Conservation (phyloP, 2,888 invertebrate species). For the Salticus scenicus region DNA sequence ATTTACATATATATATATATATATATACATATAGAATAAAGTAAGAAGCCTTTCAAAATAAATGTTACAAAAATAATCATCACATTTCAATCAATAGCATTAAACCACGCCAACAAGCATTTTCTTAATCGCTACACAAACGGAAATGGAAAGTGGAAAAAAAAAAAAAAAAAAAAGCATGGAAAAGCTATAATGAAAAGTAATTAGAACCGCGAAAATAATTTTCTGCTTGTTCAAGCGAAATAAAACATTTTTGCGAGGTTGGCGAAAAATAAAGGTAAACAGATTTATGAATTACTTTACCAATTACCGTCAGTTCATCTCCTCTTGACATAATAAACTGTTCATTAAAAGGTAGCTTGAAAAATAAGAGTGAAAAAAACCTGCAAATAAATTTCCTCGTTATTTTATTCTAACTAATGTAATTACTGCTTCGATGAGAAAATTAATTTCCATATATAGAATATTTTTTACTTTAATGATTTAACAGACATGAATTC, state of each 20-base stretch:
- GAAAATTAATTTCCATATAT: too few relatives aligned
- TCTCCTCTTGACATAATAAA: neutral
- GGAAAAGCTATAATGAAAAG: neutral
- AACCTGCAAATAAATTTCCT: neutral
- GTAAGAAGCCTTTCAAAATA: too few relatives aligned
- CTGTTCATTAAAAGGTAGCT: neutral
- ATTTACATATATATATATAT: too few relatives aligned
- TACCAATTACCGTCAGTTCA: neutral
- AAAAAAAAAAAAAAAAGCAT: neutral
- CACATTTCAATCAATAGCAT: too few relatives aligned
- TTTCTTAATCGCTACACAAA: too few relatives aligned
- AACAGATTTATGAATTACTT: conserved; percentile 7
- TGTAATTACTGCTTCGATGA: neutral
- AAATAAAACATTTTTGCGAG: neutral
- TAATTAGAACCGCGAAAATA: neutral
- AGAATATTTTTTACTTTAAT: too few relatives aligned
- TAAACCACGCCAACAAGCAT: too few relatives aligned
- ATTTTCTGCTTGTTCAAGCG: neutral
- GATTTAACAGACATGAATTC: too few relatives aligned
- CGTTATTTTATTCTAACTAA: neutral
- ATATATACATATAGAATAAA: too few relatives aligned
- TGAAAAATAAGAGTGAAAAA: neutral
- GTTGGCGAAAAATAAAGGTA: neutral
- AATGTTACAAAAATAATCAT: too few relatives aligned
- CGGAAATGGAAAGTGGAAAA: too few relatives aligned